A percentile compares a stretch with the other conserved stretches of the same genome.
phyloP scores from a whole-genome alignment of 1,140 invertebrate genomes.

The Glomeris maerens region DNA sequence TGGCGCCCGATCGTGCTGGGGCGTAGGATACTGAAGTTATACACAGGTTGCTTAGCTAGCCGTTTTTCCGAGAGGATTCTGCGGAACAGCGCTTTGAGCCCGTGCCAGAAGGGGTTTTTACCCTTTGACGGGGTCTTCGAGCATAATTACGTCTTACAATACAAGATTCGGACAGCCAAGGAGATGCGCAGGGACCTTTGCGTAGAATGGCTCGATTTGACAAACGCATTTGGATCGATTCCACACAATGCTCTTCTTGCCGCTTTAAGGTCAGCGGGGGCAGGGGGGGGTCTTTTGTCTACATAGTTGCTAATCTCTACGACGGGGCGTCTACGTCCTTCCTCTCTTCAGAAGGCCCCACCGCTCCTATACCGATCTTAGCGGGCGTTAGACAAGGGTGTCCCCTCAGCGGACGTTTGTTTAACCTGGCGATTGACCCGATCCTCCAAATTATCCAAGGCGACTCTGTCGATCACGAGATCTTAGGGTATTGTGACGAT shows the following conservation, averaged over 20 bases:
- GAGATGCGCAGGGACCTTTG: slow-evolving; percentile 7
- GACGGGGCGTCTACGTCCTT: not conserved
- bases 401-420: slow-evolving; percentile 23
- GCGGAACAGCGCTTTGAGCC: not conserved
- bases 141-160: slow-evolving; percentile 14
- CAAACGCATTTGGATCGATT: slow-evolving; percentile 28
- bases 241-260: slow-evolving; percentile 17
- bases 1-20: slow-evolving; percentile 21
- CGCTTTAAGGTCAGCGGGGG: slow-evolving; percentile 11
- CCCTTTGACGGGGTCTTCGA: slow-evolving; percentile 12
- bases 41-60: slow-evolving; percentile 11
- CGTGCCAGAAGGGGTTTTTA: slow-evolving; percentile 20
- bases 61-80: not conserved
- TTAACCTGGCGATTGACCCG: slow-evolving; percentile 24
- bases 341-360: slow-evolving; percentile 3
- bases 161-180: slow-evolving; percentile 13
- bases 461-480: not conserved
- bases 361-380: slow-evolving; percentile 4
- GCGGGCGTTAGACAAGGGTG: slow-evolving; percentile 27
- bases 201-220: slow-evolving; percentile 20
- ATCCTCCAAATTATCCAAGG: slow-evolving; percentile 5
- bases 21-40: slow-evolving; percentile 11
- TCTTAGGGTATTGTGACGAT: slow-evolving; percentile 16
- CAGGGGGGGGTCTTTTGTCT: slow-evolving; percentile 8
- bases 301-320: slow-evolving; percentile 9